Percentiles rank a stretch among this genome's conserved stretches.
phyloP scores from a whole-genome alignment of 2,888 invertebrate genomes.

The Synergus japonicus region DNA sequence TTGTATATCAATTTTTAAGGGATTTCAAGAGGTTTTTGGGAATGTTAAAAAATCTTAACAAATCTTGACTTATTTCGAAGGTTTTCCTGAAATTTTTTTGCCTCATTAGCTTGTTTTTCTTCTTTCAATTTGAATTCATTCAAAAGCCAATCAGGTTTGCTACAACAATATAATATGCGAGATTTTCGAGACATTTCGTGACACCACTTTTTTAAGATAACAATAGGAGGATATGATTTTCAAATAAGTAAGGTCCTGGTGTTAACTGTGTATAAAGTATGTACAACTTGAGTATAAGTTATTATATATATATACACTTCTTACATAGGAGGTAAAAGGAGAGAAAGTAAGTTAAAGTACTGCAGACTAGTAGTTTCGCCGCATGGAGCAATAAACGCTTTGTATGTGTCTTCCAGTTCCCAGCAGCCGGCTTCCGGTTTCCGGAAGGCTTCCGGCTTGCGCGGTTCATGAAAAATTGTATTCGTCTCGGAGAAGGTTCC shows the following conservation, averaged over 20 bases:
- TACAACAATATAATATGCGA: no score
- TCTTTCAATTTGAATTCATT: no score
- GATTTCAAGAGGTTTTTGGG: no score
- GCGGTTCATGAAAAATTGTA: slow-evolving; percentile 63
- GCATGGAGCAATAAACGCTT: slow-evolving; percentile 43
- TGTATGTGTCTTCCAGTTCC: slow-evolving; percentile 54
- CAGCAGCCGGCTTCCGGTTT: slow-evolving; percentile 63
- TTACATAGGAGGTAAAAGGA: not conserved
- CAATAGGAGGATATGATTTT: no score
- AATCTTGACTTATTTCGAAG: no score
- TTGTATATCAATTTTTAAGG: no score
- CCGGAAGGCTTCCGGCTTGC: slow-evolving; percentile 58
- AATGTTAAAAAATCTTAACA: no score
- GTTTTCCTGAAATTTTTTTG: no score
- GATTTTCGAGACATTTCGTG: no score
- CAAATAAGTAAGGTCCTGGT: not conserved
- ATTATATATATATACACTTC: not conserved
- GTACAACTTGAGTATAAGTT: not conserved
- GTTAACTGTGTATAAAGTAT: not conserved
- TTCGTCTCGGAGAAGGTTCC: slow-evolving; percentile 43
- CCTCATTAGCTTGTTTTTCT: no score
- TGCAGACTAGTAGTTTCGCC: slow-evolving; percentile 28
- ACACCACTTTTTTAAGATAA: no score
- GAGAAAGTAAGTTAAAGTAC: slow-evolving; percentile 39
- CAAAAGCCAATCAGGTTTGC: no score